Evolutionary conservation across 2,888 invertebrate species (phyloP).

Genomic region (Meteorus colon): DNA sequence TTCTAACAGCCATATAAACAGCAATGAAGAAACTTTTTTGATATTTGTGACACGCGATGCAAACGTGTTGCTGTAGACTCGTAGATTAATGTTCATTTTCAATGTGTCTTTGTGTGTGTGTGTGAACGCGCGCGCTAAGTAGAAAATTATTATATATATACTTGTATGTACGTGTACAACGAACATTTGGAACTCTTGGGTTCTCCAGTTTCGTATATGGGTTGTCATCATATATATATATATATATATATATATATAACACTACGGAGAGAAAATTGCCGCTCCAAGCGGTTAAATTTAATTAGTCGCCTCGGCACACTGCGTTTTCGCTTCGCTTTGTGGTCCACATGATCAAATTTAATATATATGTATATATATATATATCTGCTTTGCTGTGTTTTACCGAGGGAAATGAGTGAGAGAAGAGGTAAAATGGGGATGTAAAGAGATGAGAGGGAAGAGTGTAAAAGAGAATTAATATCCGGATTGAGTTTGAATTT

Average conservation of each 20-base stretch:
- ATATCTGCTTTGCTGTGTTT: neutral
- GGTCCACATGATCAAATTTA: slow-evolving; percentile 24
- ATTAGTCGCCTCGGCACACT: slow-evolving; percentile 27
- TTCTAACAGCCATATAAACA: too few relatives aligned
- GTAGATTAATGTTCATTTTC: neutral
- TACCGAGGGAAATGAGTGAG: neutral
- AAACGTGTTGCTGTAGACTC: too few relatives aligned
- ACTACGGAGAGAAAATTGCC: neutral
- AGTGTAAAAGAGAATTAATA: neutral
- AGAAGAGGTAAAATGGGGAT: neutral
- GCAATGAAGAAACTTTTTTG: too few relatives aligned
- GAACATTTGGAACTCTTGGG: slow-evolving; percentile 1
- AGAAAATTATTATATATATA: neutral
- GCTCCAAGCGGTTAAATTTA: slow-evolving; percentile 34
- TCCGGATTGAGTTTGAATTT: slow-evolving; percentile 55
- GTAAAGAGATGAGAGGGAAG: neutral
- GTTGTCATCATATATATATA: neutral
- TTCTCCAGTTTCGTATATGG: slow-evolving; percentile 15
- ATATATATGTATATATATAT: neutral
- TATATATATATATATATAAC: neutral
- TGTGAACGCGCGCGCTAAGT: neutral
- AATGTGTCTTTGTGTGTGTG: neutral
- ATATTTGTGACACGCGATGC: too few relatives aligned
- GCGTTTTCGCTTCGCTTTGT: slow-evolving; percentile 1
- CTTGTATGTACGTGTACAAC: neutral